Percentiles rank a stretch among this genome's conserved stretches.
These are phyloP conservation scores for Myathropa florea DNA, from an alignment of 2,888 invertebrate species.

Conservation along the genomic window DNA sequence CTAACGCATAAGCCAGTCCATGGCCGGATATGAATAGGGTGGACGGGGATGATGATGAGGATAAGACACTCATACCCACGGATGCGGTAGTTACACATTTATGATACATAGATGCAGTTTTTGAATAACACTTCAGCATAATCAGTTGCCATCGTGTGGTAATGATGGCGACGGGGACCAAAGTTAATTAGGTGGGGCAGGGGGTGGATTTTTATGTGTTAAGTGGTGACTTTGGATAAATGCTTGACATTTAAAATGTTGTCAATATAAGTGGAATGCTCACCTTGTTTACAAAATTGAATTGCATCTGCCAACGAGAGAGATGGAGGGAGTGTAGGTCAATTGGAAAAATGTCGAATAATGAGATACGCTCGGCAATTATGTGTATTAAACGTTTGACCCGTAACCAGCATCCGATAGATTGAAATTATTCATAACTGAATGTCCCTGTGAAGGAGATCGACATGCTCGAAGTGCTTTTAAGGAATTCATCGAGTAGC, in stretches of 20 bases:
- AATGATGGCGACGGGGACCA: conserved; percentile 10
- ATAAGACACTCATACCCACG: conserved; percentile 16
- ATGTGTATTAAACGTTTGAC: conserved; percentile 30
- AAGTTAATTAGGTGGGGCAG: conserved; percentile 58
- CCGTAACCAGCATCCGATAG: conserved; percentile 11
- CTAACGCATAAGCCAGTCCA: conserved; percentile 20
- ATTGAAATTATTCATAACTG: conserved; percentile 16
- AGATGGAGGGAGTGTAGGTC: conserved; percentile 40
- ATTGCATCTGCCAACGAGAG: conserved; percentile 34
- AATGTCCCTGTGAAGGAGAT: background rate
- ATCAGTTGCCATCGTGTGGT: conserved; percentile 39
- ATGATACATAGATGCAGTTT: conserved; percentile 51
- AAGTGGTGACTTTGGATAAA: conserved; percentile 64
- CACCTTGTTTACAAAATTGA: conserved; percentile 68
- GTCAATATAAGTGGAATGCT: conserved; percentile 67
- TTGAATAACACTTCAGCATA: conserved; percentile 66
- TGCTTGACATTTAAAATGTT: conserved; percentile 69
- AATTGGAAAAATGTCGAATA: conserved; percentile 55
- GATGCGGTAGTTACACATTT: conserved; percentile 21
- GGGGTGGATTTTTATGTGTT: conserved; percentile 49
- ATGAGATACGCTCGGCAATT: conserved; percentile 14
- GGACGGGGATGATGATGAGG: background rate
- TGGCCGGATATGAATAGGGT: background rate
- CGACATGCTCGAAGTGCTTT: background rate
- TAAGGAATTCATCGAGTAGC: background rate